Conservation (phyloP, 2,888 invertebrate genomes). For the Drosophila crucigera region DNA sequence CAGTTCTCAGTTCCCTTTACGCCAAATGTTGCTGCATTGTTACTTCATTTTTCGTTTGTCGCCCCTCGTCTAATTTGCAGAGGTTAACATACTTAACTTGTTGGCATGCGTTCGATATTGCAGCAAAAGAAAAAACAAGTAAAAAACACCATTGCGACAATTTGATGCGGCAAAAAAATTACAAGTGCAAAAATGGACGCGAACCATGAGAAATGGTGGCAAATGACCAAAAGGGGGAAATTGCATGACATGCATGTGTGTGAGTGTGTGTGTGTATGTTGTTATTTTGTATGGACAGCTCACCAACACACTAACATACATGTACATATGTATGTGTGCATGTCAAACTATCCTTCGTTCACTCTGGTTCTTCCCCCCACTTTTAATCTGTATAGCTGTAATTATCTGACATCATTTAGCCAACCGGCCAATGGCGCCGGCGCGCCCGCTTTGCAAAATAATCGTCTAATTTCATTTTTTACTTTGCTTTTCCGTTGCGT, state of each 20-base stretch:
- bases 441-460: conserved; percentile 48
- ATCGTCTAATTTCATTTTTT: conserved; percentile 24
- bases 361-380: neutral
- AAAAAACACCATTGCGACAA: conserved; percentile 66
- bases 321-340: neutral
- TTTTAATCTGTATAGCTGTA: conserved; percentile 8
- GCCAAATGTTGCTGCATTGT: conserved; percentile 71
- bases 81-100: conserved; percentile 79
- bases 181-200: conserved; percentile 28
- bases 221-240: conserved; percentile 32
- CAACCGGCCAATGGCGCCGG: conserved; percentile 49
- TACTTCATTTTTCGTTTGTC: conserved; percentile 61
- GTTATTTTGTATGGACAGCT: neutral
- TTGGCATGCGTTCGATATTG: conserved; percentile 75
- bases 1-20: conserved; percentile 33
- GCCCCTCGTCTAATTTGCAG: conserved; percentile 65
- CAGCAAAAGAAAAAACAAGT: conserved; percentile 55
- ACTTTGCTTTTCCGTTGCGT: conserved; percentile 7
- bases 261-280: neutral
- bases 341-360: neutral
- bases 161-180: conserved; percentile 70
- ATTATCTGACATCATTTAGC: conserved; percentile 10
- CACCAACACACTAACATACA: neutral
- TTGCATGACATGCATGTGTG: neutral
- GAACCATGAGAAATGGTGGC: conserved; percentile 9